These are phyloP conservation scores for Cosmia pyralina DNA, from an alignment of 2,888 invertebrate species.

Conservation along the genomic window DNA sequence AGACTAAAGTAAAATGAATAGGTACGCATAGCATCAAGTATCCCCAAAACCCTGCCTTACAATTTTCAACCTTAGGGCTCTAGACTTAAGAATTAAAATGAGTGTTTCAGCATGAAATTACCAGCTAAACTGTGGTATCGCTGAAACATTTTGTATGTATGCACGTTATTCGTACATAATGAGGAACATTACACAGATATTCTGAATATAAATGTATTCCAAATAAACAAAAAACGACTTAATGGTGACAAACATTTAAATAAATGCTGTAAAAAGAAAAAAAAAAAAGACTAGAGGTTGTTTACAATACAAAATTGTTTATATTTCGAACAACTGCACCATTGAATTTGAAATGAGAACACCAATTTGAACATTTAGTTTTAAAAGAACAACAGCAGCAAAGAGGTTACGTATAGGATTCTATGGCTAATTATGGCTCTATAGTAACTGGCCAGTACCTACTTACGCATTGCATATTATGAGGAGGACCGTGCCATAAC, in stretches of 20 bases:
- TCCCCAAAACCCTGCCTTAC: conserved; percentile 3
- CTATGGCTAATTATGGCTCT: background rate
- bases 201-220: conserved; percentile 33
- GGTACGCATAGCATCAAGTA: conserved; percentile 65
- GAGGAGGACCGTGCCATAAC: conserved; percentile 16
- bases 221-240: conserved; percentile 1
- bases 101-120: conserved; percentile 6
- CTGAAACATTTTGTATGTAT: conserved; percentile 50
- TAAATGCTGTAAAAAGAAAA: conserved; percentile 11
- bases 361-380: too few relatives aligned
- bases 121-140: conserved; percentile 10
- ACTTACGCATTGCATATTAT: conserved; percentile 8
- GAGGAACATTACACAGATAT: conserved; percentile 43
- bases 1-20: conserved; percentile 44
- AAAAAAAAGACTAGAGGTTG: background rate
- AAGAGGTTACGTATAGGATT: background rate
- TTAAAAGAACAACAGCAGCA: background rate
- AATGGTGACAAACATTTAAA: conserved; percentile 19
- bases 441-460: conserved; percentile 16
- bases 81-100: conserved; percentile 26
- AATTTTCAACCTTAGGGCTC: conserved; percentile 29
- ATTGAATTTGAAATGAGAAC: conserved; percentile 30
- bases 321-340: background rate
- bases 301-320: conserved; percentile 2
- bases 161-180: conserved; percentile 51